Base-by-base conservation (phyloP, 2,797 vertebrate species). In the Melanotaenia pygmaea region DNA sequence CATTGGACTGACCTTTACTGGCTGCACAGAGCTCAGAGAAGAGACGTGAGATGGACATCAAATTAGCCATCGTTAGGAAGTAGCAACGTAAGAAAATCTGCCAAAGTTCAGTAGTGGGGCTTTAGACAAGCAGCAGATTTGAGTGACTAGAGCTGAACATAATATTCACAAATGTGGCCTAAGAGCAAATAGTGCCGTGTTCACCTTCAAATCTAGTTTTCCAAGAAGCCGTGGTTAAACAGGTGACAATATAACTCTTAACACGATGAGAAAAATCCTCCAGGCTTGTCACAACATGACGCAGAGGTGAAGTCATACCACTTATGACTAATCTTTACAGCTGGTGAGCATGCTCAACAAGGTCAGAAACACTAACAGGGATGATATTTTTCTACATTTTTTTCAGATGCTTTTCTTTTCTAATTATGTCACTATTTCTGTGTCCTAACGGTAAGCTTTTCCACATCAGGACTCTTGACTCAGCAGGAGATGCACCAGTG, bases 301-400 rank as follows among this genome's bases (percentile, higher is more conserved):
- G 22, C 66, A 62, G 57, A 67, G 38, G 14, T 18, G 7, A 50
- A 69, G 61, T 45, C 30, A 77, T 53, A 24, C 66, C 34, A n/a
- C 34, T 68, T 76, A 68, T 51, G 35, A 56, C 20, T 30, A 66
- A 51, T n/a, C 6, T n/a, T 51, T 26, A 40, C 64, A 40, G 16
- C 4, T 5, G 56, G 35, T 56, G 40, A 57, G 26, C 26, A 24
- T 4, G 28, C 43, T 67, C 9, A 34, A 22, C 0, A 22, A 2
- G 40, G 11, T 13, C n/a, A 11, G 50, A 24, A 51, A 24, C 20
- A 51, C 50, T n/a, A 30, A 4, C 11, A 12, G 50, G 1, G 38
- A 40, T 40, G 38, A 24, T 14, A 3, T 7, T 20, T n/a, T 20
- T n/a, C 20, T 14, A 43, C 28, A 30, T 30, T 30, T 30, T 30